Evolutionary conservation across 2,113 vertebrate species (phyloP).

Genomic region (Bagarius yarrelli): DNA sequence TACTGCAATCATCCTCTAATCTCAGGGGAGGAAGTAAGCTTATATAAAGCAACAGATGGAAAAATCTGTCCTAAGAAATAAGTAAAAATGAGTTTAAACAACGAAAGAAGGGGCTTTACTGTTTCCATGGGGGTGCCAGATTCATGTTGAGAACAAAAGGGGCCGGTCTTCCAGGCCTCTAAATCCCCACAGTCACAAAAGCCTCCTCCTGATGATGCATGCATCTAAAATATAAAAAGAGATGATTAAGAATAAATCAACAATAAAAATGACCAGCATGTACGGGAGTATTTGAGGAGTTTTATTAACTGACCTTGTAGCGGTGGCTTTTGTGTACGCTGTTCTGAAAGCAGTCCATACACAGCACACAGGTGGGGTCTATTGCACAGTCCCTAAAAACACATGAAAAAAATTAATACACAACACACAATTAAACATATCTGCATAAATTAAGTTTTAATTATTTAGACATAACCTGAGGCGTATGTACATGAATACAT

Average conservation of each 20-base stretch:
- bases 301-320: conserved; percentile 82
- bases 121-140: conserved; percentile 79
- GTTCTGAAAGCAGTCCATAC: conserved; percentile 97
- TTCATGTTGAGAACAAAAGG: conserved; percentile 86
- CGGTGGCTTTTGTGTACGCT: conserved; percentile 96
- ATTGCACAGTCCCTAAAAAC: conserved; percentile 94
- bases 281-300: background rate
- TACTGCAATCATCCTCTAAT: conserved; percentile 14
- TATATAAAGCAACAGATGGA: conserved; percentile 49
- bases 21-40: conserved; percentile 63
- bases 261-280: background rate
- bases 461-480: background rate
- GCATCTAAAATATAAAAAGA: conserved; percentile 78
- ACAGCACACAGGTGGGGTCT: conserved; percentile 97
- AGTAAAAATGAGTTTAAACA: conserved; percentile 51
- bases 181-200: conserved; percentile 97
- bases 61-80: conserved; percentile 36
- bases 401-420: conserved; percentile 6
- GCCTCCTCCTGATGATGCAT: conserved; percentile 91
- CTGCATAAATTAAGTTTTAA: background rate
- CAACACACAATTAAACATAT: background rate
- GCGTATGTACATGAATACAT: background rate
- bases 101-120: conserved; percentile 72
- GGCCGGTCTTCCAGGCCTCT: conserved; percentile 96
- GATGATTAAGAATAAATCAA: background rate